Evolutionary conservation across 2,113 vertebrate species (phyloP).

Genomic region (Microtus oregoni): DNA sequence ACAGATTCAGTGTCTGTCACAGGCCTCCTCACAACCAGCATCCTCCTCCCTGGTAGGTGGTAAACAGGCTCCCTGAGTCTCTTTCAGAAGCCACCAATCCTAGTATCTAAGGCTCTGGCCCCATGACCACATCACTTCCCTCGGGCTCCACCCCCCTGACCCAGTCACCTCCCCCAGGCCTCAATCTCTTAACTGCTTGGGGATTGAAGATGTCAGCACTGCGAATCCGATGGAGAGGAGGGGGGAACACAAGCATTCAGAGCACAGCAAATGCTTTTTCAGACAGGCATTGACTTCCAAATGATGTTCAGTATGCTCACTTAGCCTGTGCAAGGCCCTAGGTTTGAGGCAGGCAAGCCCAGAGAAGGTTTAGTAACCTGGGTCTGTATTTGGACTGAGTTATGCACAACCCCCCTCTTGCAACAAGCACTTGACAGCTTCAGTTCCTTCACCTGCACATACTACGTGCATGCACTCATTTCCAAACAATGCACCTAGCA

Average conservation of each 20-base stretch:
- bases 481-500: neutral
- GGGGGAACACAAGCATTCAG: neutral
- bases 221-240: neutral
- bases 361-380: no score
- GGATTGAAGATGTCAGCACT: neutral
- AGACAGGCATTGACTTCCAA: neutral
- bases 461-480: neutral
- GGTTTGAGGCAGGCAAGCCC: neutral
- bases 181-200: neutral
- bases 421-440: neutral
- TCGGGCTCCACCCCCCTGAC: no score
- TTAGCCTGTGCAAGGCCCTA: neutral
- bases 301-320: neutral
- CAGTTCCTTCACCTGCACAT: no score
- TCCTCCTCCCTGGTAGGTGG: neutral
- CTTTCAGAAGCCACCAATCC: neutral
- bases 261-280: neutral
- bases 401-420: neutral
- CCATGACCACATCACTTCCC: neutral
- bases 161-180: neutral
- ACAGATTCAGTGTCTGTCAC: no score
- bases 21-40: rapidly evolving
- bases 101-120: neutral
- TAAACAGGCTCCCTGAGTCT: neutral
- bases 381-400: neutral